A percentile compares a stretch with the other conserved stretches of the same genome.
These are phyloP conservation scores for Labeo calbasu DNA, from an alignment of 2,797 vertebrate genomes.

Conservation along the genomic window DNA sequence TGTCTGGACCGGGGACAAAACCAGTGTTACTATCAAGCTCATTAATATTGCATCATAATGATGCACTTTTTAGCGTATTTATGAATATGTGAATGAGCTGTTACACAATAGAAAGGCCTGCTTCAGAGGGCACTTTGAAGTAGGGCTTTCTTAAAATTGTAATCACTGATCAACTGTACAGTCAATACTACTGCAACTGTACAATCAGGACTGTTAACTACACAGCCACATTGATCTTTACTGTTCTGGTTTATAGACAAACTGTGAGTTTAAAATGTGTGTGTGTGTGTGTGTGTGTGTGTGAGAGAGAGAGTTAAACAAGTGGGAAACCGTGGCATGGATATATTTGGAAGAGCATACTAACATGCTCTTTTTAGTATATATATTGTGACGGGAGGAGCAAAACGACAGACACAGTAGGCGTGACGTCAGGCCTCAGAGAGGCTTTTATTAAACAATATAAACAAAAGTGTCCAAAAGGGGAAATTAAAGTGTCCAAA, in stretches of 20 bases:
- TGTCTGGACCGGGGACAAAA: slow-evolving; percentile 35
- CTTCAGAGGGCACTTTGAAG: slow-evolving; percentile 36
- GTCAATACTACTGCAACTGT: neutral
- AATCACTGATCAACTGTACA: slow-evolving; percentile 14
- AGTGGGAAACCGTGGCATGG: neutral
- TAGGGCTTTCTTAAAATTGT: slow-evolving; percentile 6
- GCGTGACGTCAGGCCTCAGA: no score
- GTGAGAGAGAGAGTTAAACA: neutral
- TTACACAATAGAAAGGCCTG: slow-evolving; percentile 45
- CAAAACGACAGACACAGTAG: no score
- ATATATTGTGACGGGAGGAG: no score
- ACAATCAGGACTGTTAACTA: slow-evolving; percentile 2
- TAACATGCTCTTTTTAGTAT: neutral
- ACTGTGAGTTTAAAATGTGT: neutral
- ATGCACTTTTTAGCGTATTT: slow-evolving; percentile 43
- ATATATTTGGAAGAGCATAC: neutral
- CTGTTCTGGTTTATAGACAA: neutral
- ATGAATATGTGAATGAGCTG: slow-evolving; percentile 37
- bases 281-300: no score
- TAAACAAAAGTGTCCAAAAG: no score
- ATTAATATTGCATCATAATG: slow-evolving; percentile 59
- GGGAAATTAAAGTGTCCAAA: no score
- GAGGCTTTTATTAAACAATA: no score
- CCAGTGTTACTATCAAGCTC: slow-evolving; percentile 33
- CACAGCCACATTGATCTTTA: neutral